phyloP scores from a whole-genome alignment of 1,140 invertebrate genomes.

The Nixonia krombeini region DNA sequence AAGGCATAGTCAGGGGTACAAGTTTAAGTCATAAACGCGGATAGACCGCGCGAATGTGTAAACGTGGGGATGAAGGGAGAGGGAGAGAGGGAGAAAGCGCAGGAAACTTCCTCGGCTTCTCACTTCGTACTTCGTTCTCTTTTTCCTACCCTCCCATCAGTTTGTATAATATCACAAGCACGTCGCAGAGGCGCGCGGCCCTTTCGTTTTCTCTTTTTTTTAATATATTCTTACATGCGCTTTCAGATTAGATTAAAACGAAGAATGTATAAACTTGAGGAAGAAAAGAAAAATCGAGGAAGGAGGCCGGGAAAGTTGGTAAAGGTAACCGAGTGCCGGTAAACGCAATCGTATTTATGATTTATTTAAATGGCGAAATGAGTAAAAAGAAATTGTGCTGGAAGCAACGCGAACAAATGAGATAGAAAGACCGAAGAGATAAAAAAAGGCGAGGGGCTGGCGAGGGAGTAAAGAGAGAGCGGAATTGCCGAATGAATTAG shows the following conservation, averaged over 20 bases:
- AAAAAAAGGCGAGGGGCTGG: constrained; percentile 26
- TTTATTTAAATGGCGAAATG: constrained; percentile 62
- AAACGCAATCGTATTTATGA: constrained; percentile 66
- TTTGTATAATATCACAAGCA: constrained; percentile 53
- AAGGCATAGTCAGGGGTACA: constrained; percentile 1
- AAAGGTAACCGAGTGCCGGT: constrained; percentile 45
- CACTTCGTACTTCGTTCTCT: constrained; percentile 19
- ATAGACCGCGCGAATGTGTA: constrained; percentile 1
- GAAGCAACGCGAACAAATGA: constrained; percentile 42
- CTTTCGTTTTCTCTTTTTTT: constrained; percentile 52
- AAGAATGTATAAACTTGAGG: constrained; percentile 60
- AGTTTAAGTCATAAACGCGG: constrained; percentile 13
- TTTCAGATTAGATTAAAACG: constrained; percentile 70
- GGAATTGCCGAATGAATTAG: constrained; percentile 46
- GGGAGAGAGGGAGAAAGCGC: constrained; percentile 41
- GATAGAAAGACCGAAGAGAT: constrained; percentile 36
- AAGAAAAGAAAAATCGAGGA: constrained; percentile 14
- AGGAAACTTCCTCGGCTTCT: constrained; percentile 38
- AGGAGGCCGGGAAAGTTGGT: constrained; percentile 31
- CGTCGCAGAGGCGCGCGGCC: constrained; percentile 59
- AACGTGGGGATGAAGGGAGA: constrained; percentile 1
- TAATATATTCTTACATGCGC: constrained; percentile 71
- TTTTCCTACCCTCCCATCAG: constrained; percentile 33
- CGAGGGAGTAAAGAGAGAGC: constrained; percentile 15
- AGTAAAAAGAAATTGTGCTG: constrained; percentile 41